Conservation (phyloP, 2,113 vertebrate species). For the Mesoclemmys tuberculata region DNA sequence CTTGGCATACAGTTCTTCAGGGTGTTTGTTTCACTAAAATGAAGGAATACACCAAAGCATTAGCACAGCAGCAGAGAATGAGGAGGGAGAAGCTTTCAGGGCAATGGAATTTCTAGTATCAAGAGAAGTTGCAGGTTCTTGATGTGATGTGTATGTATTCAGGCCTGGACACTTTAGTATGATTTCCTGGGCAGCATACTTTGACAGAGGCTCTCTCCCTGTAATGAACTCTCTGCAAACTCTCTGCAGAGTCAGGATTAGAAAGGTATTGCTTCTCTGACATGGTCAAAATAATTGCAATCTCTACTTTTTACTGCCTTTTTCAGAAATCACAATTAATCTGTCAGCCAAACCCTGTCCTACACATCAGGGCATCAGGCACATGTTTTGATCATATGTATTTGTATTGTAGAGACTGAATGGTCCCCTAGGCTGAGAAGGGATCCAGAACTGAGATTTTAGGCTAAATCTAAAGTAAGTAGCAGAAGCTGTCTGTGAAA, state of each 20-base stretch:
- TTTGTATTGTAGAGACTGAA: background rate
- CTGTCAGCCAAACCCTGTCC: background rate
- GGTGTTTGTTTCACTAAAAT: background rate
- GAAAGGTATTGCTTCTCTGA: background rate
- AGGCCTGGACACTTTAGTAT: background rate
- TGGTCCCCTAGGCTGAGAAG: no score
- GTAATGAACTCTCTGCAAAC: background rate
- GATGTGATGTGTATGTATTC: background rate
- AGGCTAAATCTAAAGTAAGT: background rate
- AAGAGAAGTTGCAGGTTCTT: background rate
- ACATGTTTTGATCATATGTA: background rate
- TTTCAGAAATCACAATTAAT: background rate
- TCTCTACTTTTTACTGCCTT: background rate
- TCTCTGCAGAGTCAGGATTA: fast-evolving
- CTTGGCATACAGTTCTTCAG: background rate
- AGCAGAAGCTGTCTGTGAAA: background rate
- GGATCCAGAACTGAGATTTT: no score
- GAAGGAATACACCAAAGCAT: background rate
- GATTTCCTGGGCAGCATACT: background rate
- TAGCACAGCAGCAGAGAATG: background rate
- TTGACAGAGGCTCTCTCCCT: background rate
- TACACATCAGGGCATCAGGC: background rate
- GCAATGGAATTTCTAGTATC: background rate
- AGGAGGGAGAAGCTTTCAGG: background rate
- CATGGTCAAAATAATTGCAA: background rate